These are phyloP conservation scores for Hippopotamus amphibius DNA, from an alignment of 2,113 vertebrate genomes.

Conservation along the genomic window DNA sequence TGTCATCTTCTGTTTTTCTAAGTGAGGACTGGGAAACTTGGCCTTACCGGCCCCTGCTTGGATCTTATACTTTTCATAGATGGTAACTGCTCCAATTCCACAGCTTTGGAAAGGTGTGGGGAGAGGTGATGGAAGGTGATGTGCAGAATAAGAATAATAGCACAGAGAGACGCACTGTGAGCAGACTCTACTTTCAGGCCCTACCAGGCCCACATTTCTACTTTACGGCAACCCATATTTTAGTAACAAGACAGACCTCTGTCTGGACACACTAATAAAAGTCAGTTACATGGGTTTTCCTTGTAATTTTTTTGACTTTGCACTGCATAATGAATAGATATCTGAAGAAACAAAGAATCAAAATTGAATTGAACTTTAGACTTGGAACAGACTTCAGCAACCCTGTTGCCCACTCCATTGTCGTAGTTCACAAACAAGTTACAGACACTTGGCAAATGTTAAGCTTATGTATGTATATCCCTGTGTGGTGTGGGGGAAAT, in stretches of 20 bases:
- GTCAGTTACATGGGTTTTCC: background rate
- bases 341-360: background rate
- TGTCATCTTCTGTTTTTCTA: constrained; percentile 76
- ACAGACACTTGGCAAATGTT: background rate
- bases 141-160: background rate
- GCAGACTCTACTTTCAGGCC: background rate
- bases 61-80: constrained; percentile 55
- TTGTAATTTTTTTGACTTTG: background rate
- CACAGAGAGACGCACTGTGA: background rate
- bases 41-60: background rate
- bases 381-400: background rate
- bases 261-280: background rate
- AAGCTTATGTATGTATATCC: background rate
- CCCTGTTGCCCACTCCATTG: background rate
- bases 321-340: background rate
- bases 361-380: constrained; percentile 15
- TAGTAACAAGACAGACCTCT: background rate
- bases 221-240: background rate
- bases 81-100: background rate
- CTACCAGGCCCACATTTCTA: background rate
- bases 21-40: constrained; percentile 58
- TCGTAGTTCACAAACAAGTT: background rate
- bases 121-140: background rate
- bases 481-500: background rate
- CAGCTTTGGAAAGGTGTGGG: background rate